Percentiles rank a stretch among this genome's conserved stretches.
These are phyloP conservation scores for Hormaphis cornu DNA, from an alignment of 1,140 invertebrate species.

Conservation along the genomic window DNA sequence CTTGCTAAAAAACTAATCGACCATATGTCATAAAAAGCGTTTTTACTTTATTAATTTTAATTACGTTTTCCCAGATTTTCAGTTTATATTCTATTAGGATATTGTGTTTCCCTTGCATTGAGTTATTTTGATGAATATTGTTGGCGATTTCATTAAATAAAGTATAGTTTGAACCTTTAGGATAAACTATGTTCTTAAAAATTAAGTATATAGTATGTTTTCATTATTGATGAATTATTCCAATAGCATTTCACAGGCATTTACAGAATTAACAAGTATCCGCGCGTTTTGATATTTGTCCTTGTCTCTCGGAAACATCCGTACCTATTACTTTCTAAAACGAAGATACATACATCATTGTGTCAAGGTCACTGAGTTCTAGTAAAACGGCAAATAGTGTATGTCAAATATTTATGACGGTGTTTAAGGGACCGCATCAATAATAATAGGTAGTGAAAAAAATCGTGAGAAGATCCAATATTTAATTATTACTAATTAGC, in stretches of 20 bases:
- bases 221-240: slow-evolving; percentile 9
- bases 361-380: slow-evolving; percentile 21
- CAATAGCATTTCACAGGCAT: background rate
- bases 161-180: too few relatives aligned
- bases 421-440: background rate
- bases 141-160: too few relatives aligned
- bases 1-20: background rate
- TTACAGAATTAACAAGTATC: slow-evolving; percentile 8
- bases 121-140: too few relatives aligned
- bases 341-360: slow-evolving; percentile 29
- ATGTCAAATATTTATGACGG: background rate
- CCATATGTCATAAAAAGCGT: background rate
- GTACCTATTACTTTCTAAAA: slow-evolving; percentile 30
- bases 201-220: too few relatives aligned
- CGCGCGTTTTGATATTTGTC: slow-evolving; percentile 1
- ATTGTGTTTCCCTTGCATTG: too few relatives aligned
- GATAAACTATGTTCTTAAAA: too few relatives aligned
- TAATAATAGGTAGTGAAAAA: too few relatives aligned
- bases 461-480: too few relatives aligned
- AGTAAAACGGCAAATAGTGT: background rate
- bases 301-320: background rate
- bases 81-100: too few relatives aligned
- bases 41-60: too few relatives aligned
- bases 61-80: too few relatives aligned
- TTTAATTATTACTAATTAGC: too few relatives aligned